A percentile compares a stretch with the other conserved stretches of the same genome.
Conservation (phyloP, 2,888 invertebrate genomes). For the Nomada fabriciana region DNA sequence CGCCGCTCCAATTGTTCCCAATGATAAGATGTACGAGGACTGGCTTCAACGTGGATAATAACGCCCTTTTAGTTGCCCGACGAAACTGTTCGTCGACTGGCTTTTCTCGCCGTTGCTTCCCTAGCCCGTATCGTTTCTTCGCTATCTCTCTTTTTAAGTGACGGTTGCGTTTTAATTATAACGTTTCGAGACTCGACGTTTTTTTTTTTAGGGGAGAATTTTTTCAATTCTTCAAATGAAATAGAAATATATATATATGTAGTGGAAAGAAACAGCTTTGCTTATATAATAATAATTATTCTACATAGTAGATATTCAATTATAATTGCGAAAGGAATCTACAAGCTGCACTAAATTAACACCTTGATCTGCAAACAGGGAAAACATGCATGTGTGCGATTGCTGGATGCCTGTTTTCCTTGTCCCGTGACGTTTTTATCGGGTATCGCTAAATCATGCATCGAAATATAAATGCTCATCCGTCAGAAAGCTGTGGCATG, state of each 20-base stretch:
- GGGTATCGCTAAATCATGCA: conserved; percentile 75
- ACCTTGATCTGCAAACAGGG: conserved; percentile 7
- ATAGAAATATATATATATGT: too few relatives aligned
- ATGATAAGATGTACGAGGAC: conserved; percentile 64
- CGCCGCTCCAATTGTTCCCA: conserved; percentile 48
- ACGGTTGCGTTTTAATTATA: not conserved
- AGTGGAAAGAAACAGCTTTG: too few relatives aligned
- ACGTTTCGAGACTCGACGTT: too few relatives aligned
- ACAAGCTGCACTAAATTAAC: not conserved
- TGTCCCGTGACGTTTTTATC: conserved; percentile 43
- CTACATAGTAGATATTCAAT: too few relatives aligned
- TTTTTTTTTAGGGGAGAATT: too few relatives aligned
- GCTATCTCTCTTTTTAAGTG: not conserved
- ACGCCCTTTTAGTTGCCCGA: conserved; percentile 15
- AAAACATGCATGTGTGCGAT: not conserved
- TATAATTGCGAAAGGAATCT: too few relatives aligned
- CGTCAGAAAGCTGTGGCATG: conserved; percentile 31
- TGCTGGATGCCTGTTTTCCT: conserved; percentile 42
- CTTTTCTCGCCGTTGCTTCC: not conserved
- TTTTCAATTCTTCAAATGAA: too few relatives aligned
- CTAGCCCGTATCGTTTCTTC: not conserved
- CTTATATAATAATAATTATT: too few relatives aligned
- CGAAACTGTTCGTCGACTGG: not conserved
- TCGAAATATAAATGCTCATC: conserved; percentile 71
- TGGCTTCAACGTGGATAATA: conserved; percentile 4